Evolutionary conservation across 2,113 vertebrate species (phyloP), one percentile per base, ranked within the genome.

Genomic region (Barnardius zonarius): DNA sequence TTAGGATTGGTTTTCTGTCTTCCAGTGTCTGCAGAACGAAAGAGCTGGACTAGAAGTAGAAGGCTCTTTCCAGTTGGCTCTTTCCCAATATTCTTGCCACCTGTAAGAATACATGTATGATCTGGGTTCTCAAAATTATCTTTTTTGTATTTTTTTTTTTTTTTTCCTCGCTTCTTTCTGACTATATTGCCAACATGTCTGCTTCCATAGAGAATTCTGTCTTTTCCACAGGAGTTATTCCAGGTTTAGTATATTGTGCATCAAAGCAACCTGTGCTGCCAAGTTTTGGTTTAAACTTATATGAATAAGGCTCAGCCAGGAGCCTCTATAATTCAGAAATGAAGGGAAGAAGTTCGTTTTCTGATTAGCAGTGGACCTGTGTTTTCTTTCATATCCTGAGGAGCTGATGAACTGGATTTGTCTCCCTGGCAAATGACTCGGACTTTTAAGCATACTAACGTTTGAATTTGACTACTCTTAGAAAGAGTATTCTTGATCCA

Each of bases 351-450:
- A 49, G 69, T 73, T 69, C 4, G 17, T 59, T 43, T 70, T 76
- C 27, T 49, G 51, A 35, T 24, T 49, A 25, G 51, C 44, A 59
- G 31, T 30, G 27, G 24, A 33, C 17, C 5, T 80, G 8, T 57
- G 35, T 63, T 86, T 80, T 89, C 20, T 37, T 54, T 22, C 70
- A 13, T 80, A 46, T 55, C 5, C 43, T 86, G 57, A 64, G 28
- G 24, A 61, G 28, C 31, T 77, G 57, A 13, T 86, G 30, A 67
- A n/a, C 41, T 61, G 12, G 7, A 54, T 81, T 72, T 92, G 31
- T 61, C 22, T 93, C 27, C 13, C 77, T 20, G 10, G 22, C 4
- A 7, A 64, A 54, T 17, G 9, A 59, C 48, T 72, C 0, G 0
- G 18, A 16, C 43, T 68, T 84, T 73, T 61, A 61, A 81, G n/a